phyloP scores from a whole-genome alignment of 2,888 invertebrate genomes.

The Hirtodrosophila cameraria region DNA sequence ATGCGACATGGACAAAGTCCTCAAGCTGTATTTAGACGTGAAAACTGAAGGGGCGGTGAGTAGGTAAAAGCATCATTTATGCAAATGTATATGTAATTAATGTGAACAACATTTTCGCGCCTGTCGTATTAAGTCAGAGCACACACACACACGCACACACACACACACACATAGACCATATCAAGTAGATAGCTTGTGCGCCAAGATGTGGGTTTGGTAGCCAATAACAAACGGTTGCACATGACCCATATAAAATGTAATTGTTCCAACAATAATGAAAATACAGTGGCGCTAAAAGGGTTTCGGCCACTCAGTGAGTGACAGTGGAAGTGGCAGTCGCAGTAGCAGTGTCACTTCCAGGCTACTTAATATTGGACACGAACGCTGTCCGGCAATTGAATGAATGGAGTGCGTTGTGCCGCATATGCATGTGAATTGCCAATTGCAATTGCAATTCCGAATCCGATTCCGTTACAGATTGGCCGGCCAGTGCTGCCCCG shows the following conservation, averaged over 20 bases:
- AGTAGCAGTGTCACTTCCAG: background rate
- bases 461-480: slow-evolving; percentile 36
- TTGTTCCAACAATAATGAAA: slow-evolving; percentile 59
- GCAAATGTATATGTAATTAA: slow-evolving; percentile 63
- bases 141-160: too few relatives aligned
- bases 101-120: slow-evolving; percentile 46
- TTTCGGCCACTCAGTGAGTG: background rate
- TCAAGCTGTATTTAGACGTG: slow-evolving; percentile 20
- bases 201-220: too few relatives aligned
- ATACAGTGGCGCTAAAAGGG: slow-evolving; percentile 9
- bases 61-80: slow-evolving; percentile 50
- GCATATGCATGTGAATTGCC: slow-evolving; percentile 77
- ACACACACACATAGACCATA: too few relatives aligned
- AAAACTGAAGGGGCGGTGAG: too few relatives aligned
- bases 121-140: slow-evolving; percentile 1
- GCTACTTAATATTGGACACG: slow-evolving; percentile 66
- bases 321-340: too few relatives aligned
- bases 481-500: slow-evolving; percentile 9
- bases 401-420: slow-evolving; percentile 73
- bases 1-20: slow-evolving; percentile 26
- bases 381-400: slow-evolving; percentile 55
- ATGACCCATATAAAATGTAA: slow-evolving; percentile 55
- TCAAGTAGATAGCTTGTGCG: too few relatives aligned
- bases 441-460: slow-evolving; percentile 69
- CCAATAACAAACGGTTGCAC: background rate